Base-by-base conservation (phyloP, 2,888 invertebrate genomes). In the Nymphalis polychloros region DNA sequence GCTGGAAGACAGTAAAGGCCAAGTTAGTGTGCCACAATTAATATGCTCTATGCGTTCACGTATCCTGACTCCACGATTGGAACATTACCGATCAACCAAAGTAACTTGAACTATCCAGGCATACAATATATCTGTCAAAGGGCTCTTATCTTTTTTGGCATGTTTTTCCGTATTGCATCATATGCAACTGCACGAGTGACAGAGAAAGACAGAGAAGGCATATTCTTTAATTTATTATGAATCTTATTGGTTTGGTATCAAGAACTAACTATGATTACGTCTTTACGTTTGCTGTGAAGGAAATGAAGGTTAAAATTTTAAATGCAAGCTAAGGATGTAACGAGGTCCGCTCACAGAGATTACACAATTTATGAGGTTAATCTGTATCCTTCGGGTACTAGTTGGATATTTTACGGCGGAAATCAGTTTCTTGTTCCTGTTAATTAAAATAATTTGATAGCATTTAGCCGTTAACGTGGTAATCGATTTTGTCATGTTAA, bases 41-140 rank as follows among this genome's bases (percentile, higher is more conserved):
- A 75, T 77, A 89, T 88, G 80, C 88, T 73, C 19, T 41, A 64
- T 64, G 76, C 84, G 78, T 80, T 67, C 55, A 67, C 68, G 81
- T 72, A 87, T 86, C 84, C 85, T 83, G 79, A 79, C 75, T 77
- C 77, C 81, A 81, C 82, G 84, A 81, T 82, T 77, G 77, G 86
- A 85, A 87, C 86, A 78, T 76, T 70, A 76, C 76, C 73, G 72
- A 72, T 35, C 53, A 23, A 50, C 82, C 77, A 80, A 20, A 68
- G 31, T 60, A 67, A 47, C 53, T 53, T 73, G 77, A 75, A 47
- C 75, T 31, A n/a, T 68, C 19, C n/a, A 8, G 23, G 52, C 35
- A 59, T 60, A 63, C 47, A 17, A 57, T 64, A 31, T 63, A 49
- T 17, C 63, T 16, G 46, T 59, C n/a, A 53, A 19, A 62, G n/a